A percentile compares a stretch with the other conserved stretches of the same genome.
Conservation (phyloP, 2,113 vertebrate species). For the Corydoras sp. region DNA sequence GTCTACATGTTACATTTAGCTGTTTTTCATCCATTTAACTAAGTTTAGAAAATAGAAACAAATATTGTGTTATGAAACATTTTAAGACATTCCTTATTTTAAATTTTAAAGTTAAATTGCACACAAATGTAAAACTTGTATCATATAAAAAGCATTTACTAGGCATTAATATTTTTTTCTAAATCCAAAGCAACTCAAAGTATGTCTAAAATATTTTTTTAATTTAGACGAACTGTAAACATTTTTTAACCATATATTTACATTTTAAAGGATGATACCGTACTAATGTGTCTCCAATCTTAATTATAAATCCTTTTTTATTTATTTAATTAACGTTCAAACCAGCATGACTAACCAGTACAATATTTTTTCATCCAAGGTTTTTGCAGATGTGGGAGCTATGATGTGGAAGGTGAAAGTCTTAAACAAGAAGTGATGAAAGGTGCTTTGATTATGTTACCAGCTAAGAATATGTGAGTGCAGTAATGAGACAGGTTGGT, state of each 20-base stretch:
- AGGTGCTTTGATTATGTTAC: slow-evolving; percentile 4
- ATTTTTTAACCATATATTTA: too few species aligned
- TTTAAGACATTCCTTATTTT: neutral
- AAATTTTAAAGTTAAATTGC: neutral
- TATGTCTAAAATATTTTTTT: too few species aligned
- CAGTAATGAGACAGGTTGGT: slow-evolving; percentile 12
- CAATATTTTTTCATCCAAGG: neutral
- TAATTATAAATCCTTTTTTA: too few species aligned
- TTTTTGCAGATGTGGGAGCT: neutral
- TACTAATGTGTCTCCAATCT: too few species aligned
- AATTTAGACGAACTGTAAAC: too few species aligned
- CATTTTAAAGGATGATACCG: too few species aligned
- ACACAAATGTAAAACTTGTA: neutral
- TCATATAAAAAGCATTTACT: too few species aligned
- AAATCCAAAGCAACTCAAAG: too few species aligned
- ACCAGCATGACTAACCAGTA: neutral
- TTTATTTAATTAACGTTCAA: neutral
- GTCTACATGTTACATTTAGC: too few species aligned
- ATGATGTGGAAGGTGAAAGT: neutral
- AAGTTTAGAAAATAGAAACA: too few species aligned
- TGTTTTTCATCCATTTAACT: too few species aligned
- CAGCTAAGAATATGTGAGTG: slow-evolving; percentile 14
- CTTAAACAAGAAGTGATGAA: slow-evolving; percentile 8
- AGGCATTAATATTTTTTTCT: too few species aligned
- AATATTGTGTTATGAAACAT: neutral